These are phyloP conservation scores for Proteles cristata DNA, from an alignment of 2,113 vertebrate genomes.

Conservation along the genomic window DNA sequence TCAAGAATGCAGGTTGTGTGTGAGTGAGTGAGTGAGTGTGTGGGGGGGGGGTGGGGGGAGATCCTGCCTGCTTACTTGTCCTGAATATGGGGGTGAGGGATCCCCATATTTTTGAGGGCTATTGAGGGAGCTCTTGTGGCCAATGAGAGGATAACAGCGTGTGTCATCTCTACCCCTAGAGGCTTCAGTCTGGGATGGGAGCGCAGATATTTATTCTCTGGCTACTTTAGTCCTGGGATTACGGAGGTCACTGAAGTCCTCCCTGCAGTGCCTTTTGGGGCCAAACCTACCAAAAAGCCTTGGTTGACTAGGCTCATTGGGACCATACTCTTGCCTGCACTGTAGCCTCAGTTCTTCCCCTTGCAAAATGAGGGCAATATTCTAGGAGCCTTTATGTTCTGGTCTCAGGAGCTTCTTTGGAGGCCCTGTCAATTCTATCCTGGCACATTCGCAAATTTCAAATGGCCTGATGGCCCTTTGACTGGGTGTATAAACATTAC, in stretches of 20 bases:
- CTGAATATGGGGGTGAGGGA: neutral
- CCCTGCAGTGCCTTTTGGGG: neutral
- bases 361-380: conserved; percentile 20
- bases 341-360: conserved; percentile 28
- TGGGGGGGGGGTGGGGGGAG: neutral
- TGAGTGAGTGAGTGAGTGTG: conserved; percentile 51
- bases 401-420: neutral
- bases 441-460: conserved; percentile 42
- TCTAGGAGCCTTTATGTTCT: neutral
- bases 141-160: conserved; percentile 34
- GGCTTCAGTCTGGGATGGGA: neutral
- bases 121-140: conserved; percentile 24
- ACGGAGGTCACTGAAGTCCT: neutral
- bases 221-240: neutral
- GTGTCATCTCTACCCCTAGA: neutral
- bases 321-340: neutral
- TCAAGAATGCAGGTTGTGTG: conserved; percentile 81
- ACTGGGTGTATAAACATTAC: conserved; percentile 55
- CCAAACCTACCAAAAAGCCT: neutral
- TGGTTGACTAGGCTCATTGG: neutral
- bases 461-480: conserved; percentile 14
- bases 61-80: conserved; percentile 28
- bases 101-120: conserved; percentile 36
- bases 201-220: neutral
- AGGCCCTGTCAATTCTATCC: conserved; percentile 14